phyloP scores from a whole-genome alignment of 2,113 vertebrate species.

The Myiopsitta monachus region DNA sequence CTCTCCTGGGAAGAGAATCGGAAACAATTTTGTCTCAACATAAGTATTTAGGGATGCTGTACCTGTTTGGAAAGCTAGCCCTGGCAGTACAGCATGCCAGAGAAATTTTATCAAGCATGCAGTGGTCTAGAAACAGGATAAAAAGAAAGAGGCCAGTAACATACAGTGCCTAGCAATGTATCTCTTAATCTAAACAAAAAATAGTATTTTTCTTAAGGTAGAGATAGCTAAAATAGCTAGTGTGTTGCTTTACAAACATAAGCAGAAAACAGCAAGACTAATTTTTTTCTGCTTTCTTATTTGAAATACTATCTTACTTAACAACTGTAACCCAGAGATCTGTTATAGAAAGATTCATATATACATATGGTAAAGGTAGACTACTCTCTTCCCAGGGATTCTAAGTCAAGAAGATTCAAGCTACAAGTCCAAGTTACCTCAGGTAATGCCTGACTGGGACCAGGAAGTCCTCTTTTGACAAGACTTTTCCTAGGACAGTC shows the following conservation, averaged over 20 bases:
- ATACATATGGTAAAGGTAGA: background rate
- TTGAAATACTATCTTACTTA: background rate
- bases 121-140: background rate
- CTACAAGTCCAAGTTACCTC: background rate
- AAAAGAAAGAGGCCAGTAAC: background rate
- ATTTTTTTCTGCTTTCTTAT: background rate
- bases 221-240: background rate
- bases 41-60: background rate
- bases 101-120: background rate
- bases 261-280: background rate
- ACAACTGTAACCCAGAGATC: background rate
- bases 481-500: background rate
- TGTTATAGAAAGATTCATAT: background rate
- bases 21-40: background rate
- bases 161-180: accelerated
- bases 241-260: background rate
- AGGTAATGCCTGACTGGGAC: background rate
- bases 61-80: background rate
- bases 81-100: background rate
- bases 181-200: background rate
- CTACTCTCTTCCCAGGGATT: background rate
- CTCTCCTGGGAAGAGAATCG: background rate
- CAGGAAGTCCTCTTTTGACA: background rate
- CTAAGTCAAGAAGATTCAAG: background rate
- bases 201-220: background rate